Percentiles rank a stretch among this genome's conserved stretches.
phyloP scores from a whole-genome alignment of 2,888 invertebrate species.

The Agrilus mali region DNA sequence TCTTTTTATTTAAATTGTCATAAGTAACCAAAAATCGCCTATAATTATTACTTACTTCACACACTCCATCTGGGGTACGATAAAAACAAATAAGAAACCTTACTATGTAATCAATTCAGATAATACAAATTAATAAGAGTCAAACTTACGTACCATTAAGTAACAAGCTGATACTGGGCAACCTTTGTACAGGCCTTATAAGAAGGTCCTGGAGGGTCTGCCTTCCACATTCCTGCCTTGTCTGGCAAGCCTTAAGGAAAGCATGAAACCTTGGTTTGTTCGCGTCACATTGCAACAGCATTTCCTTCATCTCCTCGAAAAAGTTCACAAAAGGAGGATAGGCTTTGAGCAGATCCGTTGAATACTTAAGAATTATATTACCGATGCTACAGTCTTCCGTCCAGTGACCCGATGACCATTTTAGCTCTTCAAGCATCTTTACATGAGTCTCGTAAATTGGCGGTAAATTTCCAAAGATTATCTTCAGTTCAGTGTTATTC shows the following conservation, averaged over 20 bases:
- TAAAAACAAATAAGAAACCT: too few relatives aligned
- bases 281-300: constrained; percentile 79
- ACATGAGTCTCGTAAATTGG: constrained; percentile 90
- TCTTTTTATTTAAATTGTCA: too few relatives aligned
- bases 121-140: too few relatives aligned
- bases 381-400: constrained; percentile 64
- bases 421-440: constrained; percentile 57
- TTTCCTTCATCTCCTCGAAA: constrained; percentile 93
- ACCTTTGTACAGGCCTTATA: constrained; percentile 93
- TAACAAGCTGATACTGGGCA: constrained; percentile 91
- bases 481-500: constrained; percentile 83
- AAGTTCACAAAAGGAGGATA: constrained; percentile 98
- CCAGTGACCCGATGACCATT: constrained; percentile 64
- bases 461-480: constrained; percentile 90
- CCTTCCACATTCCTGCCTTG: constrained; percentile 89
- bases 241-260: constrained; percentile 90
- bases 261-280: constrained; percentile 95
- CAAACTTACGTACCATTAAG: constrained; percentile 64
- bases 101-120: too few relatives aligned
- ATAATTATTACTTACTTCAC: too few relatives aligned
- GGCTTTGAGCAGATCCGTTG: constrained; percentile 78
- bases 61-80: too few relatives aligned
- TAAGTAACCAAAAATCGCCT: too few relatives aligned
- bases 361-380: constrained; percentile 75
- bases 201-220: constrained; percentile 92